A percentile compares a stretch with the other conserved stretches of the same genome.
These are phyloP conservation scores for Alectoris magna DNA, from an alignment of 2,797 vertebrate species.

Conservation along the genomic window DNA sequence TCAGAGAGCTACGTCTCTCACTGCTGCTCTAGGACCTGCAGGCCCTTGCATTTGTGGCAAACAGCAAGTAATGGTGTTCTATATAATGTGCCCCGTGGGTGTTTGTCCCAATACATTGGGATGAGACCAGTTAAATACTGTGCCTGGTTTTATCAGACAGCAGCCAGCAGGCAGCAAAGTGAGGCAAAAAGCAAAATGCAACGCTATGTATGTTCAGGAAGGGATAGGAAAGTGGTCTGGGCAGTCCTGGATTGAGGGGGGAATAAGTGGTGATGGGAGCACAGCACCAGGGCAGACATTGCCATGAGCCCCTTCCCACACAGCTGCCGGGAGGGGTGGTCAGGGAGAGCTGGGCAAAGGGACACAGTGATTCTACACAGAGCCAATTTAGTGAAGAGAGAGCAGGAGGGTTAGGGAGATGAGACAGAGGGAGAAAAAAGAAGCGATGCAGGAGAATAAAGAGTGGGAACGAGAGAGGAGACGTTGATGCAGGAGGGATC, in stretches of 20 bases:
- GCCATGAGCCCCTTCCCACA: neutral
- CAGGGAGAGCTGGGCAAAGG: neutral
- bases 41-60: too few species aligned
- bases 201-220: neutral
- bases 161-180: neutral
- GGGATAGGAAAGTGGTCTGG: neutral
- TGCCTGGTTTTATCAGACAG: neutral
- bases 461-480: neutral
- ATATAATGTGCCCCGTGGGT: too few species aligned
- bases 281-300: neutral
- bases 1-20: neutral
- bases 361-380: neutral
- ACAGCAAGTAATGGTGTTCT: too few species aligned
- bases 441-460: neutral
- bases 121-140: too few species aligned
- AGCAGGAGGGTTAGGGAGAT: neutral
- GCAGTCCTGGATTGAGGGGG: conserved; percentile 74
- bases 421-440: neutral
- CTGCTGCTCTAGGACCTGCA: neutral
- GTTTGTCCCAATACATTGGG: neutral
- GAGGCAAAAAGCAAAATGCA: neutral
- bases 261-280: neutral
- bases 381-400: neutral
- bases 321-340: neutral
- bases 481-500: neutral